Base-by-base conservation (phyloP, 2,888 invertebrate species). In the Leptinotarsa juncta region DNA sequence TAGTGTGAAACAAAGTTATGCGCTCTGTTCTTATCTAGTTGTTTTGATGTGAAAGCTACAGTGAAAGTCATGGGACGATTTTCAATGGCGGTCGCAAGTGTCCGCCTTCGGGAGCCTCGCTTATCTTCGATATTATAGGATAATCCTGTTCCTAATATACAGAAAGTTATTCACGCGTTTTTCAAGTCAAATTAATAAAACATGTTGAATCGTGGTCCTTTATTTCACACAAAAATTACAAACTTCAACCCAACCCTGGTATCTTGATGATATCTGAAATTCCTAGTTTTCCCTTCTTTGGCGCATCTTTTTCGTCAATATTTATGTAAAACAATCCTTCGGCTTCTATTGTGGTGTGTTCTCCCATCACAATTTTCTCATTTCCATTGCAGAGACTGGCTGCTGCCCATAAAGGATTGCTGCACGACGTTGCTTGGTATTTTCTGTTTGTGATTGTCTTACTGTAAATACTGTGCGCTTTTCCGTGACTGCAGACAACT, bases 401-500 rank as follows among this genome's bases (percentile, higher is more conserved):
- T 42, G 79, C 60, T 5, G 73, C 78, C 51, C 75, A 57, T n/a
- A 80, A 50, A 1, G 77, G 68, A 72, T 78, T 79, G 4, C 70
- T 74, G 66, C 83, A 83, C 18, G 80, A 55, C 12, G 77, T 75
- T 12, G 80, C 80, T 55, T 77, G 62, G 23, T 79, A 79, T 62
- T 77, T 76, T 60, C 72, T 78, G 4, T 76, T 75, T 3, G 62
- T 72, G 49, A 83, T 81, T 12, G 82, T 79, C 50, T 78, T 78
- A 26, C 53, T 73, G 72, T 75, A 83, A 55, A 82, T 77, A 53
- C 79, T 78, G n/a, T 77, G 70, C 0, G 82, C 71, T 57, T 75
- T 80, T 2, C 71, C 65, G 67, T 83, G 83, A 53, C 83, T 82
- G 77, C 83, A 83, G 42, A 70, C 71, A 53, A 82, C 83, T 83